A percentile compares a stretch with the other conserved stretches of the same genome.
Conservation (phyloP, 2,113 vertebrate genomes). For the Gallinago undulata region DNA sequence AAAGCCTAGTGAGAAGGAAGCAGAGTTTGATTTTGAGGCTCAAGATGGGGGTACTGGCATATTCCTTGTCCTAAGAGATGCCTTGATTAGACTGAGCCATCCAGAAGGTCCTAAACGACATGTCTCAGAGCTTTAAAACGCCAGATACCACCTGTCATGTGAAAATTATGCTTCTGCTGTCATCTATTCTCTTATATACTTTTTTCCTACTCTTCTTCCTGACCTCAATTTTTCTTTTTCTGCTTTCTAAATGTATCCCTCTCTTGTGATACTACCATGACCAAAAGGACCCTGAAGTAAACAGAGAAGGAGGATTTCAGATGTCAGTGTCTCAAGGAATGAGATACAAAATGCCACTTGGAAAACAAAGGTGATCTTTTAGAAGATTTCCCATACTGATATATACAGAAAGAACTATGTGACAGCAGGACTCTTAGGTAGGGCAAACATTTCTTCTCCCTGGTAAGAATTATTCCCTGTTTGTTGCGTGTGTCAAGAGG, state of each 20-base stretch:
- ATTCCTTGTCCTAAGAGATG: neutral
- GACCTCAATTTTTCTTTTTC: neutral
- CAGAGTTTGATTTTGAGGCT: neutral
- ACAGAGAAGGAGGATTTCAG: constrained; percentile 8
- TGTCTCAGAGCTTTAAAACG: neutral
- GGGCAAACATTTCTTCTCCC: neutral
- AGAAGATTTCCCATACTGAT: neutral
- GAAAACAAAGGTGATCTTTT: neutral
- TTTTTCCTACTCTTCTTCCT: neutral
- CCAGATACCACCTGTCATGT: neutral
- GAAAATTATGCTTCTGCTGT: constrained; percentile 11
- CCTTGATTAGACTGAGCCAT: neutral
- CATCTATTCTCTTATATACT: neutral
- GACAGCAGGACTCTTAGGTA: neutral
- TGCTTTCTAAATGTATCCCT: neutral
- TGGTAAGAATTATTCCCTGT: neutral
- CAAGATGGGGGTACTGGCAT: neutral
- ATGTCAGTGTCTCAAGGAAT: neutral
- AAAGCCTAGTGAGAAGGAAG: neutral
- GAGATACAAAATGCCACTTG: neutral
- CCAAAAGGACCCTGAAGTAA: neutral
- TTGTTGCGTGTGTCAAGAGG: neutral
- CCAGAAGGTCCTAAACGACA: neutral
- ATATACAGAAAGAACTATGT: neutral
- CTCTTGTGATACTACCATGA: neutral